Percentiles rank a stretch among this genome's conserved stretches.
phyloP scores from a whole-genome alignment of 2,888 invertebrate genomes.

The Chymomyza amoena region DNA sequence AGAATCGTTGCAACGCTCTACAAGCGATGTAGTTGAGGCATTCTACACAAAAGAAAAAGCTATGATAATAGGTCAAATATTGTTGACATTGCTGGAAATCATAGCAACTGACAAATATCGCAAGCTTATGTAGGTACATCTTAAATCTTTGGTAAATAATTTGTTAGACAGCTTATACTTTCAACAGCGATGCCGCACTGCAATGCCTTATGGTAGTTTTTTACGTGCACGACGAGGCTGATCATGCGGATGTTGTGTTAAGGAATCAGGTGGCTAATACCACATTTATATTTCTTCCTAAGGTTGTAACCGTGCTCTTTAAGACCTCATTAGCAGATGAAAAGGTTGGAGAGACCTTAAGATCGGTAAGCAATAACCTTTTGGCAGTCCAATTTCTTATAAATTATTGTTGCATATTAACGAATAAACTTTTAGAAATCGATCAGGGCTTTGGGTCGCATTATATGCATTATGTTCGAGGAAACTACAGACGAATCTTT shows the following conservation, averaged over 20 bases:
- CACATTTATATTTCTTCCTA: slow-evolving; percentile 82
- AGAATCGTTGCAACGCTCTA: slow-evolving; percentile 65
- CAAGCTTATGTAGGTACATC: slow-evolving; percentile 81
- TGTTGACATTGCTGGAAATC: slow-evolving; percentile 83
- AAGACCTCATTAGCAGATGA: slow-evolving; percentile 80
- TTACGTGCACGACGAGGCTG: slow-evolving; percentile 81
- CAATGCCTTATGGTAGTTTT: slow-evolving; percentile 83
- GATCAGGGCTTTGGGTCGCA: slow-evolving; percentile 70
- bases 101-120: slow-evolving; percentile 84
- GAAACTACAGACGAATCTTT: slow-evolving; percentile 68
- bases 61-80: slow-evolving; percentile 83
- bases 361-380: slow-evolving; percentile 78
- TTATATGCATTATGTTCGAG: slow-evolving; percentile 75
- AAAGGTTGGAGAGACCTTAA: slow-evolving; percentile 81
- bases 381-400: no score
- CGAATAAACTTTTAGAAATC: slow-evolving; percentile 52
- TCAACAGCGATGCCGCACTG: slow-evolving; percentile 79
- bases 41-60: slow-evolving; percentile 82
- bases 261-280: slow-evolving; percentile 81
- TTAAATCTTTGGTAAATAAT: background rate
- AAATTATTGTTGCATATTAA: background rate
- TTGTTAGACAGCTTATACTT: no score
- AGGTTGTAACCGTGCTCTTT: slow-evolving; percentile 80
- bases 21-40: slow-evolving; percentile 79
- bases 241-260: slow-evolving; percentile 80